Conservation (phyloP, 2,888 invertebrate genomes). For the Ceramica pisi region DNA sequence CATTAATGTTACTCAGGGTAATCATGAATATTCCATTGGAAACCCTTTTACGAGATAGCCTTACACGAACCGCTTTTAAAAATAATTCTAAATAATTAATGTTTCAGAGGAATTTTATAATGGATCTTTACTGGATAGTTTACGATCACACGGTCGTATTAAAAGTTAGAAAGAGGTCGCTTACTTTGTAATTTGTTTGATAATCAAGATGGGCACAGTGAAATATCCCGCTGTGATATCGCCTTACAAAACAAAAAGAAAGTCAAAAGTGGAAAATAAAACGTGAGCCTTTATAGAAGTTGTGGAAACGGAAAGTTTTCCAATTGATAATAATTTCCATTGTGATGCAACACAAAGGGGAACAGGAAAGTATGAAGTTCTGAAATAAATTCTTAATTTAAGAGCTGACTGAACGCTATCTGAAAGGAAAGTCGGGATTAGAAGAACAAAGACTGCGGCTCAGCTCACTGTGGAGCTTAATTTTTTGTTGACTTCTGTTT, state of each 20-base stretch:
- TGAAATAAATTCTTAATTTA: constrained; percentile 90
- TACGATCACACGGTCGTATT: constrained; percentile 53
- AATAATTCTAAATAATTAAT: constrained; percentile 78
- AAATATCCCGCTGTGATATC: constrained; percentile 72
- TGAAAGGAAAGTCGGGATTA: constrained; percentile 87
- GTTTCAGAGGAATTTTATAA: constrained; percentile 63
- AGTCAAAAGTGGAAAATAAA: constrained; percentile 84
- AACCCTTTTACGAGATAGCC: constrained; percentile 82
- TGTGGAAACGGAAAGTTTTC: constrained; percentile 86
- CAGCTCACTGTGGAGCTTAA: constrained; percentile 77
- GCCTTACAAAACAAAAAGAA: constrained; percentile 77
- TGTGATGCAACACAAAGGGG: constrained; percentile 88
- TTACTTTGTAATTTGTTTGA: constrained; percentile 65
- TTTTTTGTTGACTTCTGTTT: constrained; percentile 84
- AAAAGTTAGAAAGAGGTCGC: constrained; percentile 47
- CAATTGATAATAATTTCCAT: constrained; percentile 90
- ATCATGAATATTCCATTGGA: constrained; percentile 83
- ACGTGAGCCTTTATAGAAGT: constrained; percentile 83
- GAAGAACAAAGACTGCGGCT: constrained; percentile 85
- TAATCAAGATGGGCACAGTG: constrained; percentile 70
- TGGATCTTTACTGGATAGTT: constrained; percentile 64
- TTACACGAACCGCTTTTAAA: constrained; percentile 73
- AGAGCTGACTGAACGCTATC: constrained; percentile 88
- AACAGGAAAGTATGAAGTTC: constrained; percentile 88
- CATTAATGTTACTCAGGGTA: constrained; percentile 83